phyloP scores from a whole-genome alignment of 2,888 invertebrate genomes.

The Lithophane semibrunnea region DNA sequence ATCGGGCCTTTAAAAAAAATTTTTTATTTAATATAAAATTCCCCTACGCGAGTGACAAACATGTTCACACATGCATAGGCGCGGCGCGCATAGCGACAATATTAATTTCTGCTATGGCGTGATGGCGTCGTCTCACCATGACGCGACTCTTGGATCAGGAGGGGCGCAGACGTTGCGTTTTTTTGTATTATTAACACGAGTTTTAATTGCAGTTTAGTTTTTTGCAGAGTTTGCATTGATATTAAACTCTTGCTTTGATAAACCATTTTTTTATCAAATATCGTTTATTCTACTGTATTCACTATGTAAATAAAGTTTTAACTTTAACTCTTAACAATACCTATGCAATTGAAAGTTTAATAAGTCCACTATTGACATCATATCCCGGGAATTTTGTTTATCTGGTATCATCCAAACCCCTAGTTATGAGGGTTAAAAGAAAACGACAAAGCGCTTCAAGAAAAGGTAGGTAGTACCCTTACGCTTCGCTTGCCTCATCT shows the following conservation, averaged over 20 bases:
- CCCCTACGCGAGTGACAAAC: slow-evolving; percentile 13
- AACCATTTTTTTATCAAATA: background rate
- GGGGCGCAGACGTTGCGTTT: slow-evolving; percentile 7
- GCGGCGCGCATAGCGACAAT: slow-evolving; percentile 27
- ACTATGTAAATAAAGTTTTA: background rate
- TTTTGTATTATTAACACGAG: background rate
- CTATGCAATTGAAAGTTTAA: background rate
- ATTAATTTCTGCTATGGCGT: slow-evolving; percentile 62
- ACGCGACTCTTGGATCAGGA: slow-evolving; percentile 11
- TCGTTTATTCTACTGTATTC: background rate
- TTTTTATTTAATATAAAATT: slow-evolving; percentile 10
- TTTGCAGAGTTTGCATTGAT: background rate
- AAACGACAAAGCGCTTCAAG: no score
- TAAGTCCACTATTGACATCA: no score
- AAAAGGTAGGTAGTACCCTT: no score
- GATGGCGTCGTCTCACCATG: slow-evolving; percentile 50
- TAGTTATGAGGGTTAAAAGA: no score
- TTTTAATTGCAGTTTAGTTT: background rate
- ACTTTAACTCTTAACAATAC: background rate
- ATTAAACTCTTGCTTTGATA: background rate
- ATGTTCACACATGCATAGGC: slow-evolving; percentile 3
- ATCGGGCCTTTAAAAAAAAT: background rate
- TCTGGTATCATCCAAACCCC: no score
- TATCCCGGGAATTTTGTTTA: no score
- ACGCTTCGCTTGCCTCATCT: no score